A percentile compares a stretch with the other conserved stretches of the same genome.
phyloP scores from a whole-genome alignment of 2,113 vertebrate genomes.

The Pelecanus crispus region DNA sequence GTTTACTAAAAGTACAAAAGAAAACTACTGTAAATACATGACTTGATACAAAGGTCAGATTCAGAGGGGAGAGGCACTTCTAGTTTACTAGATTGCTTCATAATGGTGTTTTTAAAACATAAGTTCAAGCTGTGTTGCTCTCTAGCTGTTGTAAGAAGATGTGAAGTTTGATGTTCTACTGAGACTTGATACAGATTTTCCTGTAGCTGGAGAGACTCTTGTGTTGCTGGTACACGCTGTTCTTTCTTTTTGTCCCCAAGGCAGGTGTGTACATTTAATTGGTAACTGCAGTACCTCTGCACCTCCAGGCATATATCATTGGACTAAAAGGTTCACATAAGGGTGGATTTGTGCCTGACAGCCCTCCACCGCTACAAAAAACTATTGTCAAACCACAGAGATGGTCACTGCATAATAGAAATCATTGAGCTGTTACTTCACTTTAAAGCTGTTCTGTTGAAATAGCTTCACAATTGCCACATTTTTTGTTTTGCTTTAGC shows the following conservation, averaged over 20 bases:
- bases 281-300: background rate
- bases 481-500: background rate
- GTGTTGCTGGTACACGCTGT: background rate
- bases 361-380: background rate
- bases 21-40: background rate
- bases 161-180: background rate
- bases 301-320: background rate
- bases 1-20: background rate
- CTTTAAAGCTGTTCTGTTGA: background rate
- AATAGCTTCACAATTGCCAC: background rate
- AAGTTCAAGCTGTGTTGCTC: background rate
- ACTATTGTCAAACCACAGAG: background rate
- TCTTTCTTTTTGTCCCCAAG: background rate
- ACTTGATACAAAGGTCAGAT: background rate
- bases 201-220: background rate
- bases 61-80: background rate
- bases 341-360: background rate
- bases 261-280: background rate
- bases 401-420: background rate
- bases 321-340: background rate
- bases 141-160: background rate
- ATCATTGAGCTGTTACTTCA: background rate
- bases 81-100: background rate
- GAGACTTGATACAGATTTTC: background rate
- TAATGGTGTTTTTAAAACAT: background rate